Evolutionary conservation across 2,888 invertebrate genomes (phyloP), one percentile per base, ranked within the genome.

Genomic region (Sarcophaga subvicina): DNA sequence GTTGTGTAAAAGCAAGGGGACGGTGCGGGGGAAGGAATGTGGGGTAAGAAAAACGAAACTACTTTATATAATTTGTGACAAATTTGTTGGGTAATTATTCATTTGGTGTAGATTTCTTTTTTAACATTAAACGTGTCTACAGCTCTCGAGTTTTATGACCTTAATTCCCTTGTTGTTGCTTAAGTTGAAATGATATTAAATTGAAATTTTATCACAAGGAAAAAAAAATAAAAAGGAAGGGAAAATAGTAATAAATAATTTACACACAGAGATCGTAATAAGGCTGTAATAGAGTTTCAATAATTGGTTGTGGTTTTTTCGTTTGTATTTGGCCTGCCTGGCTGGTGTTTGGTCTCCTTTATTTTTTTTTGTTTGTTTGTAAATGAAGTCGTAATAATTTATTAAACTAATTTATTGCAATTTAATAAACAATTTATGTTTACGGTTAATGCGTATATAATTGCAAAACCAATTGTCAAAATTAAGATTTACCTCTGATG

Each of bases 81-180:
- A 88, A 88, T 88, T 88, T 84, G 76, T 77, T 83, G 66, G 83
- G 87, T 86, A 87, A 88, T 88, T 86, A 87, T 83, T 87, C 86
- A 87, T 81, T 83, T 81, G 79, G 70, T 62, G 77, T 85, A 79
- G 83, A 75, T 80, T 54, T 59, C 17, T 72, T 76, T 27, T 62
- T 70, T 14, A 2, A 27, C 17, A 67, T 25, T 71, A 64, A 86
- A 76, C 20, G 62, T 80, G 76, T 83, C 66, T 83, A 69, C 76
- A 73, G 76, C 69, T 54, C 72, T 80, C 80, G 64, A 86, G 69
- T 79, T 67, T 75, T 79, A 62, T 78, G 77, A 80, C 83, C 86
- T 73, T 77, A 83, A 80, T 86, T 80, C 63, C 47, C 62, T 62
- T 64, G 62, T 70, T 73, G 62, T 70, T 73, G 64, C 20, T 25